Percentiles rank a stretch among this genome's conserved stretches.
Evolutionary conservation across 2,113 vertebrate genomes (phyloP).

Genomic region (Albula goreensis): DNA sequence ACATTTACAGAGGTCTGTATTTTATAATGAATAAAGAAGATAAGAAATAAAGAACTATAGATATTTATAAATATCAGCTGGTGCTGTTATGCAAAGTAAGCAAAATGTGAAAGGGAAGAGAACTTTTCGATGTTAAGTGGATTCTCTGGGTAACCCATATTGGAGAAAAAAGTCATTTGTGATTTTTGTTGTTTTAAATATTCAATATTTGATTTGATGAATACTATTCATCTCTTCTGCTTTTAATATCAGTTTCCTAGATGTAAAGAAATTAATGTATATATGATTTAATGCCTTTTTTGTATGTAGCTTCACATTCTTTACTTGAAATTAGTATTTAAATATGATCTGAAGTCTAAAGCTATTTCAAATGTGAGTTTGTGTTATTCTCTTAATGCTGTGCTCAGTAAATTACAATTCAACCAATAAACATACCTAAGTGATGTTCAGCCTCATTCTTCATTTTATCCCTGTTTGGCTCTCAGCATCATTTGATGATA

Average conservation of each 20-base stretch:
- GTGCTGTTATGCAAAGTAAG: slow-evolving; percentile 14
- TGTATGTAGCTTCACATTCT: slow-evolving; percentile 50
- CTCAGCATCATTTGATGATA: not conserved
- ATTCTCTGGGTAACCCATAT: slow-evolving; percentile 11
- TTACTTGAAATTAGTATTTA: slow-evolving; percentile 58
- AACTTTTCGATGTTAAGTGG: not conserved
- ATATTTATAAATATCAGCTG: slow-evolving; percentile 33
- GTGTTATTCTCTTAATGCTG: slow-evolving; percentile 54
- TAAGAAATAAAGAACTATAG: slow-evolving; percentile 28
- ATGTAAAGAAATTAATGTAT: slow-evolving; percentile 25
- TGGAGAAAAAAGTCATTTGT: not conserved
- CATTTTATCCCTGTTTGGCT: slow-evolving; percentile 7
- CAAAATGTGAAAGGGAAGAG: slow-evolving; percentile 18
- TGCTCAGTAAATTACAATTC: slow-evolving; percentile 45
- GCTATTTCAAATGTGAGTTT: slow-evolving; percentile 50
- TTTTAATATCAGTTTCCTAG: slow-evolving; percentile 30
- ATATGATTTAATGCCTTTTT: slow-evolving; percentile 33
- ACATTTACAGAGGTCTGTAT: slow-evolving; percentile 55
- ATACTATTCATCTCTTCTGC: slow-evolving; percentile 30
- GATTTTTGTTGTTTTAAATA: slow-evolving; percentile 7
- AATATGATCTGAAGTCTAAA: slow-evolving; percentile 51
- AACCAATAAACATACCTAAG: slow-evolving; percentile 55
- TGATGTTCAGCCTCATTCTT: not conserved
- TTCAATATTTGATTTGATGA: slow-evolving; percentile 18
- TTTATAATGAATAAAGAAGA: slow-evolving; percentile 52